Evolutionary conservation across 1,140 invertebrate genomes (phyloP).

Genomic region (Drosophila oshimai): DNA sequence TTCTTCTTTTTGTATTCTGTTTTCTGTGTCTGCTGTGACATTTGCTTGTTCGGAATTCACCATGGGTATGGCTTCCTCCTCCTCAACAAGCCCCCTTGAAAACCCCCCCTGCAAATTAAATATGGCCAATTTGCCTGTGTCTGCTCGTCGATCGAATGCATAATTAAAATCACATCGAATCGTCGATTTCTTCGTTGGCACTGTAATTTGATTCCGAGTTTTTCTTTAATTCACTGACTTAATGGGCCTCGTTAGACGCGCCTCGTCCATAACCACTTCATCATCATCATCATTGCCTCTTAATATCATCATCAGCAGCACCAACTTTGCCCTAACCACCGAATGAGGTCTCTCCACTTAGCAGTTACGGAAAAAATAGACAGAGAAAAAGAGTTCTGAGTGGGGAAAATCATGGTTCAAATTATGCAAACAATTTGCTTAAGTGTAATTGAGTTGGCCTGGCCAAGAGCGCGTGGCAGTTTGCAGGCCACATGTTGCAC

Average conservation of each 20-base stretch:
- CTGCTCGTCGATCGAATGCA: conserved; percentile 37
- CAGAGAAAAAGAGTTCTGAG: background rate
- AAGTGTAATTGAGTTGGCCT: conserved; percentile 31
- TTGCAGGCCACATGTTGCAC: conserved; percentile 25
- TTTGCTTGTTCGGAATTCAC: conserved; percentile 34
- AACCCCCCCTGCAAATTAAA: background rate
- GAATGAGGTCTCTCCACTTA: background rate
- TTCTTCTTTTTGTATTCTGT: background rate
- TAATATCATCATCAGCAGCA: conserved; percentile 9
- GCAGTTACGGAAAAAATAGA: background rate
- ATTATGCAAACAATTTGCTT: conserved; percentile 39
- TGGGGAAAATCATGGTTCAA: conserved; percentile 12
- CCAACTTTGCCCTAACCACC: conserved; percentile 14
- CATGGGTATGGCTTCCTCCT: conserved; percentile 12
- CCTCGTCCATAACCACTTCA: conserved; percentile 39
- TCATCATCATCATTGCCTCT: conserved; percentile 7
- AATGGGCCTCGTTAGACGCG: conserved; percentile 54
- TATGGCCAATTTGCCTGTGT: conserved; percentile 40
- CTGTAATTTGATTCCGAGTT: conserved; percentile 49
- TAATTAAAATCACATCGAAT: conserved; percentile 68
- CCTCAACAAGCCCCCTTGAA: background rate
- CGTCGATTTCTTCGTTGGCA: conserved; percentile 21
- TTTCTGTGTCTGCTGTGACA: conserved; percentile 15
- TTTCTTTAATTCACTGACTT: conserved; percentile 33
- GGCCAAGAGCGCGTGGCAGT: conserved; percentile 1